These are phyloP conservation scores for Nasonia vitripennis DNA, from an alignment of 1,140 invertebrate genomes.

Conservation along the genomic window DNA sequence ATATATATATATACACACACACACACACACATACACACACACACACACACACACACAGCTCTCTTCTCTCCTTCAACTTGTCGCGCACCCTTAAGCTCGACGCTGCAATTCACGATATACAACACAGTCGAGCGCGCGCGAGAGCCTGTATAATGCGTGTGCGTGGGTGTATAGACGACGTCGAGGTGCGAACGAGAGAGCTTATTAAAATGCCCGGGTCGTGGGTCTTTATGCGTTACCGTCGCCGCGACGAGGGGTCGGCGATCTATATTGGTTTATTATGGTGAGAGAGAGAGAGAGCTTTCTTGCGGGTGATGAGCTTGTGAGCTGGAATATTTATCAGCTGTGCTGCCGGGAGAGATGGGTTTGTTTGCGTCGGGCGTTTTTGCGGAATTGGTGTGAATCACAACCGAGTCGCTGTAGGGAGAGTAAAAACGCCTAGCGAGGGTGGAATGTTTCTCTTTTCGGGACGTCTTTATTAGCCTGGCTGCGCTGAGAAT, in stretches of 20 bases:
- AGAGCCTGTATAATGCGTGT: constrained; percentile 14
- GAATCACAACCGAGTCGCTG: not conserved
- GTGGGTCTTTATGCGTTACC: not conserved
- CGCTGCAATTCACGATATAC: not conserved
- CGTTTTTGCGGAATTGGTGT: not conserved
- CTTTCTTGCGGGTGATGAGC: not conserved
- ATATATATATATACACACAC: too few species aligned
- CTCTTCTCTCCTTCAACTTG: constrained; percentile 5
- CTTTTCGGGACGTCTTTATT: too few species aligned
- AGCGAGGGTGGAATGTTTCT: too few species aligned
- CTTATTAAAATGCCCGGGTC: constrained; percentile 33
- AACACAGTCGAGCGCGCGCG: too few species aligned
- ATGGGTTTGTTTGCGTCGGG: not conserved
- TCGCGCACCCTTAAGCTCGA: constrained; percentile 17
- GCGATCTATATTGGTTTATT: not conserved
- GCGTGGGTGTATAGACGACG: not conserved
- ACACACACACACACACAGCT: too few species aligned
- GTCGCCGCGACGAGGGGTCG: not conserved
- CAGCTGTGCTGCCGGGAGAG: not conserved
- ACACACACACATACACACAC: too few species aligned
- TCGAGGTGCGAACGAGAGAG: not conserved
- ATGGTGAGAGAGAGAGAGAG: not conserved
- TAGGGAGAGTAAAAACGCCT: too few species aligned
- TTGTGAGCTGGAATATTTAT: constrained; percentile 12
- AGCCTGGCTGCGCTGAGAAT: too few species aligned